Evolutionary conservation across 2,888 invertebrate genomes (phyloP).

Genomic region (Erebia ligea): DNA sequence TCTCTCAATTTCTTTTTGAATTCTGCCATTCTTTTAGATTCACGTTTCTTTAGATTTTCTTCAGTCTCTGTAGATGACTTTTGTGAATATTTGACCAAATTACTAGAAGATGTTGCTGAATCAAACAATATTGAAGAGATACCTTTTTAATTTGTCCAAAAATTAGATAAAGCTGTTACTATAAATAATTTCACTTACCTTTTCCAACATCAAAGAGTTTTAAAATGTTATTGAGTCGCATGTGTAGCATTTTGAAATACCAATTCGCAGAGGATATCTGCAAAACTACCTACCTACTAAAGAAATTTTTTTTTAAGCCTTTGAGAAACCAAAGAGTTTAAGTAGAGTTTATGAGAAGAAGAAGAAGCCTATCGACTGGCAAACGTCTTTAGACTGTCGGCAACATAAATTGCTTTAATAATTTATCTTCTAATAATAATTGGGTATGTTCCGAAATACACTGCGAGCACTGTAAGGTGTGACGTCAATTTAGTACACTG

Average conservation of each 20-base stretch:
- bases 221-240: conserved; percentile 3
- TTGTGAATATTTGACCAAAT: conserved; percentile 47
- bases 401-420: too few relatives aligned
- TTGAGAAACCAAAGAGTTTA: too few relatives aligned
- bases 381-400: too few relatives aligned
- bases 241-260: conserved; percentile 13
- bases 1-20: conserved; percentile 90
- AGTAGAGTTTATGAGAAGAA: too few relatives aligned
- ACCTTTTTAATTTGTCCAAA: neutral
- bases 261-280: neutral
- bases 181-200: neutral
- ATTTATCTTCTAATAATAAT: too few relatives aligned
- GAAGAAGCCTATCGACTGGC: too few relatives aligned
- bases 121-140: neutral
- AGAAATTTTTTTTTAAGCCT: too few relatives aligned
- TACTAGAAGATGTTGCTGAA: conserved; percentile 27
- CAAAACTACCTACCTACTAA: too few relatives aligned
- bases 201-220: neutral
- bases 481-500: too few relatives aligned
- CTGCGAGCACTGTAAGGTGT: too few relatives aligned
- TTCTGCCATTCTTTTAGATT: conserved; percentile 83
- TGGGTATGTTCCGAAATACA: too few relatives aligned
- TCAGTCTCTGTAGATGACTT: conserved; percentile 45
- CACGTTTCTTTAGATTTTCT: conserved; percentile 45
- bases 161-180: neutral